phyloP scores from a whole-genome alignment of 2,888 invertebrate genomes.

The Pristionchus japonicus region DNA sequence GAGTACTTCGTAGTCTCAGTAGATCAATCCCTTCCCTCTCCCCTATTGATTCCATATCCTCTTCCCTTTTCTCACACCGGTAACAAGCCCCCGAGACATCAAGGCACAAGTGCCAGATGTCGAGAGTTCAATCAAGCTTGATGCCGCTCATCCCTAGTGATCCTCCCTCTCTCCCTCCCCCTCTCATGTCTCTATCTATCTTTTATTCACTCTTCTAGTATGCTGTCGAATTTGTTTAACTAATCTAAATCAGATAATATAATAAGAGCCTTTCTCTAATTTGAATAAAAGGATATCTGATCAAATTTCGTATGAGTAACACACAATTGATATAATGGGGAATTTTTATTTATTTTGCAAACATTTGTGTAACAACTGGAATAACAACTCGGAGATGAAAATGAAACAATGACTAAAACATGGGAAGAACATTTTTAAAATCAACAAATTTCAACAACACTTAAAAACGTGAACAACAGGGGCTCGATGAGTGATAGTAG shows the following conservation, averaged over 20 bases:
- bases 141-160: background rate
- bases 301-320: background rate
- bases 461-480: constrained; percentile 5
- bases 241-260: constrained; percentile 31
- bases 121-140: constrained; percentile 10
- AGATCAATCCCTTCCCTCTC: background rate
- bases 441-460: constrained; percentile 36
- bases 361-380: constrained; percentile 25
- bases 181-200: background rate
- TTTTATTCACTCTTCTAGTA: background rate
- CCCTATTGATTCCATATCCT: constrained; percentile 11
- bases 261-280: background rate
- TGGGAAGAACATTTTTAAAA: background rate
- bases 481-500: background rate
- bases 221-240: background rate
- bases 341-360: constrained; percentile 1
- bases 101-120: background rate
- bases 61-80: background rate
- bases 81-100: background rate
- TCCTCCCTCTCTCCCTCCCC: background rate
- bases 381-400: background rate
- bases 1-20: constrained; percentile 23
- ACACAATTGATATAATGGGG: background rate
- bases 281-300: background rate
- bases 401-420: background rate